Conservation (phyloP, 2,888 invertebrate species). For the Lagria hirta region DNA sequence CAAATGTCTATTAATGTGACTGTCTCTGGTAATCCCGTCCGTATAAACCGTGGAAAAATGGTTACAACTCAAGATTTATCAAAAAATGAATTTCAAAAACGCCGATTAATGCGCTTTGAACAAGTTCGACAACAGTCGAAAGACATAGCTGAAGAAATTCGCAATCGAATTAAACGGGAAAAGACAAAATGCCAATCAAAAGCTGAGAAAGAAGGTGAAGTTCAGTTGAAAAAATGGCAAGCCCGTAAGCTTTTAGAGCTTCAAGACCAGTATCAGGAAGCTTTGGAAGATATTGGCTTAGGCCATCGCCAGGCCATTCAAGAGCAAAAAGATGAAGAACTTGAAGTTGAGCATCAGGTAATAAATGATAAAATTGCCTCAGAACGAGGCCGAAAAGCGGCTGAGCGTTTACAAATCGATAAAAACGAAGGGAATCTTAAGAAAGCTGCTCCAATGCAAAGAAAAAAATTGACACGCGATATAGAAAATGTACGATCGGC, state of each 20-base stretch:
- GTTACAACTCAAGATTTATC: slow-evolving; percentile 58
- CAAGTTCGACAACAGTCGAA: slow-evolving; percentile 68
- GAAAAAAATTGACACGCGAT: slow-evolving; percentile 49
- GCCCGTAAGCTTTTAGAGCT: slow-evolving; percentile 55
- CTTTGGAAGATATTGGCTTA: slow-evolving; percentile 56
- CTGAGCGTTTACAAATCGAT: slow-evolving; percentile 47
- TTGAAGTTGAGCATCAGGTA: slow-evolving; percentile 30
- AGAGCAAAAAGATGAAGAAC: slow-evolving; percentile 49
- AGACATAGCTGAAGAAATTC: slow-evolving; percentile 59
- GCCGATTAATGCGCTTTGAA: slow-evolving; percentile 61
- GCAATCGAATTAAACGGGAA: slow-evolving; percentile 59
- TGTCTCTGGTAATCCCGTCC: slow-evolving; percentile 59
- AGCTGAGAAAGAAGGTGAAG: slow-evolving; percentile 56
- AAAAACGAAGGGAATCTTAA: slow-evolving; percentile 37
- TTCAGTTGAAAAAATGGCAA: slow-evolving; percentile 58
- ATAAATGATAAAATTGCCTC: slow-evolving; percentile 46
- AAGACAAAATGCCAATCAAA: slow-evolving; percentile 56
- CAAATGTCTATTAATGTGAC: slow-evolving; percentile 65
- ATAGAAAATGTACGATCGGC: slow-evolving; percentile 55
- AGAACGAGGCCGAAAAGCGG: slow-evolving; percentile 53
- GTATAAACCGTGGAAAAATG: slow-evolving; percentile 55
- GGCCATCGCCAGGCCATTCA: slow-evolving; percentile 55
- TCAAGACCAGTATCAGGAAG: slow-evolving; percentile 58
- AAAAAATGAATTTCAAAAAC: slow-evolving; percentile 60
- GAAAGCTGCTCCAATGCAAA: slow-evolving; percentile 40